Evolutionary conservation across 2,797 vertebrate species (phyloP).

Genomic region (Fistularia tabacaria): DNA sequence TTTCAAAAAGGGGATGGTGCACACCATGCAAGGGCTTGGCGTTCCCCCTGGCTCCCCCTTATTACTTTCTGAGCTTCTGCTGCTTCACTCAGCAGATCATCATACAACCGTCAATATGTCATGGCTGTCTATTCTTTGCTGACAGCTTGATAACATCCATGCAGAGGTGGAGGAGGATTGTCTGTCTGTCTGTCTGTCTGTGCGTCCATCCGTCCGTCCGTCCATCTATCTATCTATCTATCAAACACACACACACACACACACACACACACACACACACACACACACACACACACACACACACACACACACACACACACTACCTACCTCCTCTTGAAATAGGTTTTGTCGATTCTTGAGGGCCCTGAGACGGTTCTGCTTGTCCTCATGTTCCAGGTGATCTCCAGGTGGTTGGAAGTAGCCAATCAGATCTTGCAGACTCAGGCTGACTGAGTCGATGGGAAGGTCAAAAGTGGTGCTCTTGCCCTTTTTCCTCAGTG

Average conservation of each 20-base stretch:
- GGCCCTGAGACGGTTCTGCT: conserved; percentile 90
- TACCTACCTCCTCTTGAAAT: conserved; percentile 91
- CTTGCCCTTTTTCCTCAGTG: conserved; percentile 83
- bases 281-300: background rate
- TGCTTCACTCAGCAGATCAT: too few relatives aligned
- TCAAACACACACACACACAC: background rate
- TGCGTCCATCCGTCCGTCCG: too few relatives aligned
- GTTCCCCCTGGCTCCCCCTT: too few relatives aligned
- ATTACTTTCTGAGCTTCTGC: too few relatives aligned
- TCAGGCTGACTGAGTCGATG: conserved; percentile 89
- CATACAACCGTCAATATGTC: too few relatives aligned
- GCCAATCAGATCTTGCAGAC: conserved; percentile 89
- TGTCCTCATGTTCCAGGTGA: conserved; percentile 92
- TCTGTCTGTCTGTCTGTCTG: too few relatives aligned
- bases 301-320: background rate
- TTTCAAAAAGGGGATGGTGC: too few relatives aligned
- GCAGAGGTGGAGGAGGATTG: too few relatives aligned
- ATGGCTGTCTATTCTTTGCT: too few relatives aligned
- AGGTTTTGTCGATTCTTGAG: conserved; percentile 96
- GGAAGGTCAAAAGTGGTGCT: conserved; percentile 80
- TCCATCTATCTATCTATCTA: too few relatives aligned
- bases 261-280: background rate
- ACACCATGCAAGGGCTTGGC: too few relatives aligned
- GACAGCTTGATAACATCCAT: too few relatives aligned
- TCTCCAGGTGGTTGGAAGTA: conserved; percentile 94